Evolutionary conservation across 2,797 vertebrate genomes (phyloP).

Genomic region (Bovichtus variegatus): DNA sequence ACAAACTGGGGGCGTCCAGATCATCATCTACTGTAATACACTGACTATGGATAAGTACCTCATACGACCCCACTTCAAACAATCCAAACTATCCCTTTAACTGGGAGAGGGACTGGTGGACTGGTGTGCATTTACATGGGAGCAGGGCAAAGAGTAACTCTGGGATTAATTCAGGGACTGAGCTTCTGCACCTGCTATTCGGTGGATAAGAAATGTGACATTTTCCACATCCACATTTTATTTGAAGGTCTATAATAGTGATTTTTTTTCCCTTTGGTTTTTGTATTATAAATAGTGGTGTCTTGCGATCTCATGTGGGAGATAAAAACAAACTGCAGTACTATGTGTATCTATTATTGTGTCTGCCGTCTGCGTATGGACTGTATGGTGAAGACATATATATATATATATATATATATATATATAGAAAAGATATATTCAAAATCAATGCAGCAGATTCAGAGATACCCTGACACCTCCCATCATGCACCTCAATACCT

Average conservation of each 20-base stretch:
- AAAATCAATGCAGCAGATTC: neutral
- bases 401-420: too few species aligned
- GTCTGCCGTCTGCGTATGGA: neutral
- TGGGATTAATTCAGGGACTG: neutral
- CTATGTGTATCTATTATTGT: neutral
- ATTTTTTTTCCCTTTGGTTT: neutral
- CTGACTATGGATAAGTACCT: too few species aligned
- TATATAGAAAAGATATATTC: too few species aligned
- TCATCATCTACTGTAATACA: too few species aligned
- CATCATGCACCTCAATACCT: too few species aligned
- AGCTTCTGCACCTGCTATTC: too few species aligned
- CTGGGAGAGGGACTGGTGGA: neutral
- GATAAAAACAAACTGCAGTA: neutral
- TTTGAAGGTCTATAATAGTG: neutral
- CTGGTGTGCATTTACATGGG: neutral
- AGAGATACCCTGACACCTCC: neutral
- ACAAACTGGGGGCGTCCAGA: too few species aligned
- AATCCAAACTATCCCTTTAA: neutral
- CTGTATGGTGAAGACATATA: neutral
- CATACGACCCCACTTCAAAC: too few species aligned
- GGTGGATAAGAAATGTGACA: neutral
- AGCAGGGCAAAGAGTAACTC: neutral
- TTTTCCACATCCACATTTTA: neutral
- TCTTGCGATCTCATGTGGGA: neutral
- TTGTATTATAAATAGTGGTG: neutral